Evolutionary conservation across 2,888 invertebrate species (phyloP).

Genomic region (Ophioninae sp.): DNA sequence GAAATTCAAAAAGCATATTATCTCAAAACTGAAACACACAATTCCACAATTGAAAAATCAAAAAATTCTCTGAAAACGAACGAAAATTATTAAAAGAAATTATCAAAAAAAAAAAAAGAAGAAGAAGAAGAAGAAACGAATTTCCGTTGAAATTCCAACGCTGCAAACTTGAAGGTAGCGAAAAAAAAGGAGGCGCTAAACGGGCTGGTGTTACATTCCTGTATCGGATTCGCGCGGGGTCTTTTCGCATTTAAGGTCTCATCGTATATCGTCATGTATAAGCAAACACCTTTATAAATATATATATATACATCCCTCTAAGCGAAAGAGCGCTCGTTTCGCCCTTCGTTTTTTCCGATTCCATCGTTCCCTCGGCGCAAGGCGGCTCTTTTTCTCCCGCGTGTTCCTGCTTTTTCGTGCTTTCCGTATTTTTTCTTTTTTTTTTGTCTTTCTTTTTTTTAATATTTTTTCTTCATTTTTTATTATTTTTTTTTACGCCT

Average conservation of each 20-base stretch:
- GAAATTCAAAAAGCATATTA: no score
- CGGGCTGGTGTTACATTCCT: background rate
- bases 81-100: background rate
- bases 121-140: background rate
- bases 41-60: no score
- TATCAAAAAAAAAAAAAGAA: background rate
- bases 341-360: slow-evolving; percentile 32
- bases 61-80: no score
- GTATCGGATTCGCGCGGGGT: background rate
- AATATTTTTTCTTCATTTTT: slow-evolving; percentile 23
- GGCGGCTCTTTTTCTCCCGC: slow-evolving; percentile 14
- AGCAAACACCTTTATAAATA: slow-evolving; percentile 38
- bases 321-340: background rate
- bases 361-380: slow-evolving; percentile 20
- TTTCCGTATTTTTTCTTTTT: slow-evolving; percentile 12
- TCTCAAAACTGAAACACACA: no score
- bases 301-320: background rate
- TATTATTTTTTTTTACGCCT: slow-evolving; percentile 9
- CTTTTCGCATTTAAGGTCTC: background rate
- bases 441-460: slow-evolving; percentile 8
- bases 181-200: background rate
- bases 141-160: background rate
- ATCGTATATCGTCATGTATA: slow-evolving; percentile 6
- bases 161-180: background rate
- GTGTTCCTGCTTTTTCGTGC: slow-evolving; percentile 19